These are phyloP conservation scores for Magallana gigas DNA, from an alignment of 1,140 invertebrate genomes.

Conservation along the genomic window DNA sequence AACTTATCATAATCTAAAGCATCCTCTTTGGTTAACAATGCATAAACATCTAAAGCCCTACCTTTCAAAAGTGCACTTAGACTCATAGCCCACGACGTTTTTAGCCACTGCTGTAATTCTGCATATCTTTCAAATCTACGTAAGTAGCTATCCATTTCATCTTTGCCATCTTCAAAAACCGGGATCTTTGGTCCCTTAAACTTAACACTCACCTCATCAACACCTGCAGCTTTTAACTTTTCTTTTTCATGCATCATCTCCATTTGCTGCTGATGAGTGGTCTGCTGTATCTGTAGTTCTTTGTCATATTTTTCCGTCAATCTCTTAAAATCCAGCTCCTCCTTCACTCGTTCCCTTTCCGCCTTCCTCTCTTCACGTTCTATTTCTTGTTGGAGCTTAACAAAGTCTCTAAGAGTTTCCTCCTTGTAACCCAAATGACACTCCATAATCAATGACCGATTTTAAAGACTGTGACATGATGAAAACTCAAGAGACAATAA, in stretches of 20 bases:
- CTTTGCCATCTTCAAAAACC: slow-evolving; percentile 55
- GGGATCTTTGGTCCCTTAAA: slow-evolving; percentile 42
- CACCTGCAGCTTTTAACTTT: background rate
- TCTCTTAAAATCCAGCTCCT: background rate
- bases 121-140: slow-evolving; percentile 57
- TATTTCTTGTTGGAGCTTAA: slow-evolving; percentile 19
- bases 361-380: background rate
- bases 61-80: slow-evolving; percentile 52
- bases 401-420: slow-evolving; percentile 4
- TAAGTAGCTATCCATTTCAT: slow-evolving; percentile 58
- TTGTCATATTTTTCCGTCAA: background rate
- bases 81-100: slow-evolving; percentile 47
- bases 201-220: background rate
- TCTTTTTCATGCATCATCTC: background rate
- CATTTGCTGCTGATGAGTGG: background rate
- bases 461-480: background rate
- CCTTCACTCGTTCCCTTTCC: slow-evolving; percentile 16
- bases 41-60: slow-evolving; percentile 51
- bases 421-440: slow-evolving; percentile 23
- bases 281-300: background rate
- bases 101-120: slow-evolving; percentile 16
- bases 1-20: slow-evolving; percentile 49
- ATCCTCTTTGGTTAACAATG: slow-evolving; percentile 10
- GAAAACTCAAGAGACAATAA: background rate
- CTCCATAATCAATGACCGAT: background rate